phyloP scores from a whole-genome alignment of 2,113 vertebrate species.

The Oceanites oceanicus region DNA sequence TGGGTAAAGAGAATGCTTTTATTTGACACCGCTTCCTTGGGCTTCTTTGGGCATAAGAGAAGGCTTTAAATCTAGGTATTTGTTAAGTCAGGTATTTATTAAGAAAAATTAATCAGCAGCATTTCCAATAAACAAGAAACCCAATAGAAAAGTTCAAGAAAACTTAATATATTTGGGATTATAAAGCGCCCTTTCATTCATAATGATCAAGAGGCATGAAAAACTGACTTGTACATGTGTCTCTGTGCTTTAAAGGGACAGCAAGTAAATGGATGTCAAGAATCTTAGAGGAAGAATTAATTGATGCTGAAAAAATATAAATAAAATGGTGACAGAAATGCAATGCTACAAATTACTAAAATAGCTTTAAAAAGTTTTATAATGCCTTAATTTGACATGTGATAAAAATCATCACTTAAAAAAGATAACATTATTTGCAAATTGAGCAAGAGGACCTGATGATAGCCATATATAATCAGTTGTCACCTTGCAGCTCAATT shows the following conservation, averaged over 20 bases:
- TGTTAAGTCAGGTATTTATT: background rate
- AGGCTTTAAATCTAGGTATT: background rate
- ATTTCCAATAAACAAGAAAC: background rate
- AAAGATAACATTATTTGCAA: conserved; percentile 76
- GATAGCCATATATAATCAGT: conserved; percentile 82
- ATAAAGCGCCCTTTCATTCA: background rate
- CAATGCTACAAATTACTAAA: conserved; percentile 59
- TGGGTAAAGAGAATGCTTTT: background rate
- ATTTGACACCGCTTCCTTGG: background rate
- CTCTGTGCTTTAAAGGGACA: background rate
- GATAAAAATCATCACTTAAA: conserved; percentile 75
- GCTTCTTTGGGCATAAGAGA: background rate
- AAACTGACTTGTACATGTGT: background rate
- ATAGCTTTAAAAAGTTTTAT: conserved; percentile 65
- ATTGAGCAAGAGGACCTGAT: conserved; percentile 75
- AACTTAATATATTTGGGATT: background rate
- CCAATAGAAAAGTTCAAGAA: background rate
- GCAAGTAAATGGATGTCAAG: background rate
- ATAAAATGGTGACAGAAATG: conserved; percentile 50
- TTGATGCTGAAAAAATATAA: conserved; percentile 40
- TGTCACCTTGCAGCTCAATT: conserved; percentile 88
- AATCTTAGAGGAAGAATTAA: conserved; percentile 20
- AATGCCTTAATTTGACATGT: conserved; percentile 67
- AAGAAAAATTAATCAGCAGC: background rate
- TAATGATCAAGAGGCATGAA: background rate